A percentile compares a stretch with the other conserved stretches of the same genome.
Conservation (phyloP, 2,888 invertebrate species). For the Eupeodes latifasciatus region DNA sequence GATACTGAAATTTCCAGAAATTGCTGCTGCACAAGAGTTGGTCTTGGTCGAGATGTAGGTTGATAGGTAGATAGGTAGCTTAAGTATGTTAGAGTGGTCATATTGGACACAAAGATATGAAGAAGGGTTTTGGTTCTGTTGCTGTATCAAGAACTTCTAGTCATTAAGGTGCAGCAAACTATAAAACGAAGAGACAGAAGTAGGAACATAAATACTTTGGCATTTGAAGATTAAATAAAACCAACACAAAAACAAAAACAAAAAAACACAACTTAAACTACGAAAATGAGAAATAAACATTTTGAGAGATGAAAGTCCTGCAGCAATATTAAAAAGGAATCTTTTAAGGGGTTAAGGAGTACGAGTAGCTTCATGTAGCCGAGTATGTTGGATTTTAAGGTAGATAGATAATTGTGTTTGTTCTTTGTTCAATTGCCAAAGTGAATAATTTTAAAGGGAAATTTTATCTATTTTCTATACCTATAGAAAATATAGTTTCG, state of each 20-base stretch:
- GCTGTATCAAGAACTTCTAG: conserved; percentile 30
- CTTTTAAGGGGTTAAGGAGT: background rate
- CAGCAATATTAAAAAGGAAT: background rate
- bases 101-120: background rate
- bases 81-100: conserved; percentile 12
- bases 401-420: background rate
- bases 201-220: conserved; percentile 62
- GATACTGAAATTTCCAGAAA: conserved; percentile 39
- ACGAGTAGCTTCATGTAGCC: background rate
- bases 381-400: background rate
- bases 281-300: conserved; percentile 29
- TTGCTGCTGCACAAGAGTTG: conserved; percentile 21
- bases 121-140: background rate
- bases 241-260: background rate
- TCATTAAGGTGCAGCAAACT: conserved; percentile 72
- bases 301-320: conserved; percentile 12
- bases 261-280: background rate
- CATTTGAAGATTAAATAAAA: conserved; percentile 32
- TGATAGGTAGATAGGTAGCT: background rate
- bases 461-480: conserved; percentile 2
- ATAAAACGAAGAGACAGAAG: conserved; percentile 64
- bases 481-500: background rate
- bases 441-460: conserved; percentile 25
- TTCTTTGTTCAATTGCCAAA: conserved; percentile 13
- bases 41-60: background rate